Evolutionary conservation across 1,140 invertebrate species (phyloP).

Genomic region (Hylaeus volcanicus): DNA sequence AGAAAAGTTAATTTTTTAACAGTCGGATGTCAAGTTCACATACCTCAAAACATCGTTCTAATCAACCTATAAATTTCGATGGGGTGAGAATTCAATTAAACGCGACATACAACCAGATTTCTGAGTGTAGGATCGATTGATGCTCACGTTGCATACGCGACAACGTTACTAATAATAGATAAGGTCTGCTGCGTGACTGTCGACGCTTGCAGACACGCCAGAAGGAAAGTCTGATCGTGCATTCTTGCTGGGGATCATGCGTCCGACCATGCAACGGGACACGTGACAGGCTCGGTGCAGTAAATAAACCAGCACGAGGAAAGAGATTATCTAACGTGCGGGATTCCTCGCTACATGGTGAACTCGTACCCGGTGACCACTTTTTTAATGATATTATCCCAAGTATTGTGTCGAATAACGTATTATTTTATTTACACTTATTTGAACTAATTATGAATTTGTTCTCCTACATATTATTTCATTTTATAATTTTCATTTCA

Average conservation of each 20-base stretch:
- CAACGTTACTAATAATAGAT: not conserved
- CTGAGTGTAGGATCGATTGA: not conserved
- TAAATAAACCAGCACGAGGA: not conserved
- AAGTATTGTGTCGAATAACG: too few relatives aligned
- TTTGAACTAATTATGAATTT: too few relatives aligned
- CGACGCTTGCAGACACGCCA: not conserved
- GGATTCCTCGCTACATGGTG: too few relatives aligned
- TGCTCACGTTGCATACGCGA: not conserved
- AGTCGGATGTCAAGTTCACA: too few relatives aligned
- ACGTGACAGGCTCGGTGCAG: not conserved
- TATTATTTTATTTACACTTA: too few relatives aligned
- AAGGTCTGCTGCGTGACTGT: not conserved
- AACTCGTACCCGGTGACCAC: not conserved
- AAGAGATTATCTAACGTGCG: not conserved
- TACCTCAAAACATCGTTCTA: not conserved
- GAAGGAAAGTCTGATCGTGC: conserved; percentile 4
- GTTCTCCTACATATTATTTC: too few relatives aligned
- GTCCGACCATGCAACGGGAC: not conserved
- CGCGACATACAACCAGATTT: not conserved
- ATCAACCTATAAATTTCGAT: not conserved
- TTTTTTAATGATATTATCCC: too few relatives aligned
- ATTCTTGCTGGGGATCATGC: not conserved
- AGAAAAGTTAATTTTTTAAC: too few relatives aligned
- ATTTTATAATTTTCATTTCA: too few relatives aligned
- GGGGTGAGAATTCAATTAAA: not conserved